A percentile compares a stretch with the other conserved stretches of the same genome.
Conservation (phyloP, 2,888 invertebrate genomes). For the Esperia sulphurella region DNA sequence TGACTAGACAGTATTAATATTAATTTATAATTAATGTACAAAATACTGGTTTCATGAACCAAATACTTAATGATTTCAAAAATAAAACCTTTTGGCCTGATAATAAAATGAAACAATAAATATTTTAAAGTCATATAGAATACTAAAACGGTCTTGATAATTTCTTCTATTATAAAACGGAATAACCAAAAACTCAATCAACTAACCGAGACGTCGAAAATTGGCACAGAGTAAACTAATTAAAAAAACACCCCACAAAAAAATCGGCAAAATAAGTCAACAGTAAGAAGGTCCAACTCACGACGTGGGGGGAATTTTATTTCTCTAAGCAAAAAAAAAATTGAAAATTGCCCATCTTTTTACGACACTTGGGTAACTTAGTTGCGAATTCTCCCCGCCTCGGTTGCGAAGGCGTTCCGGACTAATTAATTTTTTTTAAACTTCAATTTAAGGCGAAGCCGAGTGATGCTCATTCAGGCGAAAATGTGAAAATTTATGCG, state of each 20-base stretch:
- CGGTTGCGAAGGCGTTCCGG: slow-evolving; percentile 47
- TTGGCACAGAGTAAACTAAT: not conserved
- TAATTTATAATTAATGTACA: too few species aligned
- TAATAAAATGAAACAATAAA: too few species aligned
- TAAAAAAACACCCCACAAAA: not conserved
- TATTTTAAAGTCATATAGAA: too few species aligned
- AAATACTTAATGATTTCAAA: too few species aligned
- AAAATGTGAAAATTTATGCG: slow-evolving; percentile 64
- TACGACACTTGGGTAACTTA: slow-evolving; percentile 33
- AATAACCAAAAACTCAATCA: not conserved
- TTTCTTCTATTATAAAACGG: not conserved
- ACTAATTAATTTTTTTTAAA: slow-evolving; percentile 69
- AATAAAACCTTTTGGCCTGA: too few species aligned
- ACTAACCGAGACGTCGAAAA: not conserved
- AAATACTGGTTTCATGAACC: too few species aligned
- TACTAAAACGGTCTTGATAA: too few species aligned
- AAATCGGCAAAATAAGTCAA: not conserved
- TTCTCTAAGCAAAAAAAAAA: slow-evolving; percentile 3
- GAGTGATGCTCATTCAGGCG: slow-evolving; percentile 52
- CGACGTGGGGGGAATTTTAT: not conserved
- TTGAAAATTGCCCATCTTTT: slow-evolving; percentile 29
- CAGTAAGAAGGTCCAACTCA: not conserved
- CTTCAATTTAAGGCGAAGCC: slow-evolving; percentile 44
- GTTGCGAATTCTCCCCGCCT: slow-evolving; percentile 20
- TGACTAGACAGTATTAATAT: too few species aligned